Conservation (phyloP, 2,113 vertebrate genomes). For the Etia nguti region DNA sequence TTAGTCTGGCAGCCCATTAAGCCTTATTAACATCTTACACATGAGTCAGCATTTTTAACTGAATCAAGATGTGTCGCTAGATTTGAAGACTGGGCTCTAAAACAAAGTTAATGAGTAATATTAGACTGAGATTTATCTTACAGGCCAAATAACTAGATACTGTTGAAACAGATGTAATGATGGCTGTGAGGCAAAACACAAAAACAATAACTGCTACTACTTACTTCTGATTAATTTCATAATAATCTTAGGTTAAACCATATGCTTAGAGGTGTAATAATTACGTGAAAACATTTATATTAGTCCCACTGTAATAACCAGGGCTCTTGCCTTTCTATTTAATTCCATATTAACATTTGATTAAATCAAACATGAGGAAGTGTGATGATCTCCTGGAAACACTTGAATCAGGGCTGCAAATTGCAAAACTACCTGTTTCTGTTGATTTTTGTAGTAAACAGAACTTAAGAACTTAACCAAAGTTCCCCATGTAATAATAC, state of each 20-base stretch:
- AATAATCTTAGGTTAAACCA: too few relatives aligned
- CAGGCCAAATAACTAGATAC: background rate
- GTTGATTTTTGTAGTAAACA: too few relatives aligned
- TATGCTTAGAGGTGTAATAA: too few relatives aligned
- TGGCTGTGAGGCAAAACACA: too few relatives aligned
- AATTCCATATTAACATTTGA: background rate
- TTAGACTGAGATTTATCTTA: background rate
- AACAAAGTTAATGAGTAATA: background rate
- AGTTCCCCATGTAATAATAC: too few relatives aligned
- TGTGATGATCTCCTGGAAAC: background rate
- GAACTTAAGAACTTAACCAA: too few relatives aligned
- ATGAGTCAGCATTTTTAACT: background rate
- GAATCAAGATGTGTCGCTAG: background rate
- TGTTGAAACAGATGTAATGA: background rate
- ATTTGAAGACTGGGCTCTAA: background rate
- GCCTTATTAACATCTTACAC: too few relatives aligned
- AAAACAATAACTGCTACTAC: too few relatives aligned
- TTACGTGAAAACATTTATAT: background rate
- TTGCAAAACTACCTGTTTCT: background rate
- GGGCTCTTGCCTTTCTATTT: background rate
- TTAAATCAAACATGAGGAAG: background rate
- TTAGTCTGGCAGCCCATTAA: too few relatives aligned
- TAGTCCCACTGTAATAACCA: background rate
- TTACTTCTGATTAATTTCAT: too few relatives aligned
- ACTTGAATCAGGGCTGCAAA: background rate